phyloP scores from a whole-genome alignment of 1,140 invertebrate species.

The Listronotus oregonensis region DNA sequence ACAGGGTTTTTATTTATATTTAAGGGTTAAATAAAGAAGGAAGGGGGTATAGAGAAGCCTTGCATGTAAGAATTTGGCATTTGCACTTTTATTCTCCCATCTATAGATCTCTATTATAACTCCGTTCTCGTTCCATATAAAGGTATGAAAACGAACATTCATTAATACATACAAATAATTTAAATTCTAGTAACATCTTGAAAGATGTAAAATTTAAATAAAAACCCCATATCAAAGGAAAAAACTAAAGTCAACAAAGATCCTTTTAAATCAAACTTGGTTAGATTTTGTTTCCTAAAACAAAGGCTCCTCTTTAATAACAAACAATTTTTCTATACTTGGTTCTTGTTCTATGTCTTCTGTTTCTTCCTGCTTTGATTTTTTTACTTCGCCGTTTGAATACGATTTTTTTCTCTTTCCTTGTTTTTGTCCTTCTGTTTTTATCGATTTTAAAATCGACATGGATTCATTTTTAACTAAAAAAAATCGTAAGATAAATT shows the following conservation, averaged over 20 bases:
- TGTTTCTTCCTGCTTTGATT: neutral
- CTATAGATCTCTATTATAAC: too few relatives aligned
- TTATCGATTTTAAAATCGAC: neutral
- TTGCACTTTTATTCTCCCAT: too few relatives aligned
- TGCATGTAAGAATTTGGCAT: too few relatives aligned
- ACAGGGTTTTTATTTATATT: too few relatives aligned
- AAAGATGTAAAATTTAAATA: too few relatives aligned
- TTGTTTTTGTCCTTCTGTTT: conserved; percentile 3
- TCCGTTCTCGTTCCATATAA: too few relatives aligned
- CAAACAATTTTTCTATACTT: neutral
- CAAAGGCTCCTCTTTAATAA: conserved; percentile 2
- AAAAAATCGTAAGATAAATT: neutral
- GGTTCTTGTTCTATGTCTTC: neutral
- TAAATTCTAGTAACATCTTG: too few relatives aligned
- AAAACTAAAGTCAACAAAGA: neutral
- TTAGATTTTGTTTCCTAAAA: neutral
- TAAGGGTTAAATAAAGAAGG: too few relatives aligned
- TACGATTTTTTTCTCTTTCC: conserved; percentile 7
- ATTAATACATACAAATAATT: too few relatives aligned
- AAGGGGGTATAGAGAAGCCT: too few relatives aligned
- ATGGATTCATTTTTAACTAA: neutral
- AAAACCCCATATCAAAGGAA: too few relatives aligned
- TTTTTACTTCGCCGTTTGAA: neutral
- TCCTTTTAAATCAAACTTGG: neutral
- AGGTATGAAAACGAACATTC: too few relatives aligned